Evolutionary conservation across 2,113 vertebrate species (phyloP).

Genomic region (Ramphastos sulfuratus): DNA sequence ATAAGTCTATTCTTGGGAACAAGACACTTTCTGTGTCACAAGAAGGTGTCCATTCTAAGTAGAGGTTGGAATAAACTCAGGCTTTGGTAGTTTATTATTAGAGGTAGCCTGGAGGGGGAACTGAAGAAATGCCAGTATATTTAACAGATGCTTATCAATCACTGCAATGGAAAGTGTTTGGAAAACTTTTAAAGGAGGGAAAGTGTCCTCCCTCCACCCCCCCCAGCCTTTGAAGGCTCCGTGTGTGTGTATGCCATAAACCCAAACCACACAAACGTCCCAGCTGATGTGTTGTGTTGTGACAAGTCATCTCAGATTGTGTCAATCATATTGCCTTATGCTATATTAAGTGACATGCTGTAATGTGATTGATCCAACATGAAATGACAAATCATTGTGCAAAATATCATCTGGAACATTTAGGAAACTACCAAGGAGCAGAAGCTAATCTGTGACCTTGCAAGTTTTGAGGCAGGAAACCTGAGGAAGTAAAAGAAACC

Average conservation of each 20-base stretch:
- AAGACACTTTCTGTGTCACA: not conserved
- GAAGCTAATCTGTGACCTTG: conserved; percentile 15
- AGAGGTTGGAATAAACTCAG: conserved; percentile 17
- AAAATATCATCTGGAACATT: conserved; percentile 77
- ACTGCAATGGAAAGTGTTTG: not conserved
- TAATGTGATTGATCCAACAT: conserved; percentile 75
- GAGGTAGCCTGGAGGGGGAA: not conserved
- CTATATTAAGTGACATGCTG: conserved; percentile 74
- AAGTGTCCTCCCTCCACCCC: not conserved
- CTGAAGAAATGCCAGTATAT: not conserved
- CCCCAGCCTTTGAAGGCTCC: not conserved
- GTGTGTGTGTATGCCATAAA: not conserved
- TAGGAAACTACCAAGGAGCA: conserved; percentile 28
- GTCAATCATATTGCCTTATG: conserved; percentile 73
- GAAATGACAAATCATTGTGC: conserved; percentile 71
- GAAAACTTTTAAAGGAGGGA: conserved; percentile 51
- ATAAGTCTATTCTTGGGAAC: not conserved
- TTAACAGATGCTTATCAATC: conserved; percentile 51
- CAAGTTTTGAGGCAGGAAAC: not conserved
- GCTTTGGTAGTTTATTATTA: not conserved
- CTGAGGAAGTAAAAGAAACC: not conserved
- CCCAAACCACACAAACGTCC: conserved; percentile 52
- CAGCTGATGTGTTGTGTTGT: conserved; percentile 68
- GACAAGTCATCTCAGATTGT: conserved; percentile 75
- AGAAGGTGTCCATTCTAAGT: not conserved